Evolutionary conservation across 1,140 invertebrate species (phyloP).

Genomic region (Pectinophora gossypiella): DNA sequence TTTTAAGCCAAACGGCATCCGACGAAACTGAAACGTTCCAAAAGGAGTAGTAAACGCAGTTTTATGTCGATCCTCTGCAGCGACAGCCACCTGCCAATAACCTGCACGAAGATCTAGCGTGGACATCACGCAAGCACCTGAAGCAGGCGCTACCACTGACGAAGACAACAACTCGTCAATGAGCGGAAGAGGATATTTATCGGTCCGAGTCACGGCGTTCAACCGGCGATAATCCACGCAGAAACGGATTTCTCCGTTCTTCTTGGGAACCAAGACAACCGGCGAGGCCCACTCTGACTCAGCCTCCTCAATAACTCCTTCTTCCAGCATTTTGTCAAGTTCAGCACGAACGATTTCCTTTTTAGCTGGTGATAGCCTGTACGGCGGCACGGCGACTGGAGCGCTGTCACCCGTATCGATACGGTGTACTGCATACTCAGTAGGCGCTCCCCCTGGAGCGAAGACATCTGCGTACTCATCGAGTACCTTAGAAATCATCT

Average conservation of each 20-base stretch:
- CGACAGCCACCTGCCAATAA: conserved; percentile 47
- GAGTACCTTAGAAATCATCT: no score
- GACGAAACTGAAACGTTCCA: conserved; percentile 40
- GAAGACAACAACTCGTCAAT: conserved; percentile 65
- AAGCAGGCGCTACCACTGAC: no score
- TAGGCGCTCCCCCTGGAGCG: no score
- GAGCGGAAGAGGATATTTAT: conserved; percentile 70
- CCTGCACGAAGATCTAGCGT: conserved; percentile 58
- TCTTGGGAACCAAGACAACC: conserved; percentile 70
- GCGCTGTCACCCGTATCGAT: conserved; percentile 13
- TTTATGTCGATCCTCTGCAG: conserved; percentile 43
- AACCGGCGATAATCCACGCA: conserved; percentile 54
- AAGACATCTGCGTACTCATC: no score
- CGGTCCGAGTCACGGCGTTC: conserved; percentile 42
- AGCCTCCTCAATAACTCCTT: conserved; percentile 50
- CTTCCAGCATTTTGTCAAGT: conserved; percentile 25
- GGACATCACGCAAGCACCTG: conserved; percentile 43
- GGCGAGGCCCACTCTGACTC: conserved; percentile 64
- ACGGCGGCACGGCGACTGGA: conserved; percentile 20
- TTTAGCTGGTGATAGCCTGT: conserved; percentile 20
- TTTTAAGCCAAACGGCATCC: conserved; percentile 51
- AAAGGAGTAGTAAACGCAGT: conserved; percentile 60
- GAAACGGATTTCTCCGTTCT: conserved; percentile 26
- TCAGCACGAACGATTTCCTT: conserved; percentile 10
- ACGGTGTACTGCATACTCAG: no score